Evolutionary conservation across 64 coral and sea anemone species (phyloP).

Genomic region (Montipora sp.): DNA sequence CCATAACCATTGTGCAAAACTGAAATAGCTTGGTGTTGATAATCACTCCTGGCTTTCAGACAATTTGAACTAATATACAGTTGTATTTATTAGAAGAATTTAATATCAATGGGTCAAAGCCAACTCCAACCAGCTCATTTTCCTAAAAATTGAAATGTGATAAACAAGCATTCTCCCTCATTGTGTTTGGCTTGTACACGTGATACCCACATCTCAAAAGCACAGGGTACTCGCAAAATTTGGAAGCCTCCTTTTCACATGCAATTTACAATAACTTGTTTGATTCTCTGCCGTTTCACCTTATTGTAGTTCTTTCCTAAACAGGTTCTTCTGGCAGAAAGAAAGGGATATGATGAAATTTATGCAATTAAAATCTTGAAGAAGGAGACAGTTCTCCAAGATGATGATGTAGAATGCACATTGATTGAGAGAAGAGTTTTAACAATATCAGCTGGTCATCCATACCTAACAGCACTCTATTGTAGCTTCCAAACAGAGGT

Average conservation of each 20-base stretch:
- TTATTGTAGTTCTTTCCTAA: not conserved
- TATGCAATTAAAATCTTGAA: slow-evolving; percentile 97
- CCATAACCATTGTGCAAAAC: too few species aligned
- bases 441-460: slow-evolving; percentile 87
- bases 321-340: slow-evolving; percentile 92
- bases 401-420: slow-evolving; percentile 98
- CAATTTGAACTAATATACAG: too few species aligned
- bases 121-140: too few species aligned
- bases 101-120: not conserved
- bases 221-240: not conserved
- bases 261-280: not conserved
- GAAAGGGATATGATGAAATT: slow-evolving; percentile 87
- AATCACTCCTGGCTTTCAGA: too few species aligned
- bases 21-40: too few species aligned
- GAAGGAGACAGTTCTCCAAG: slow-evolving; percentile 92
- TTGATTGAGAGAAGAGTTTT: slow-evolving; percentile 97
- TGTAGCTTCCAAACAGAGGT: slow-evolving; percentile 97
- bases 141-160: not conserved
- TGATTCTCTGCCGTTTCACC: not conserved
- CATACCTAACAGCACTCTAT: slow-evolving; percentile 90
- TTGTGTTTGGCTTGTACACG: not conserved
- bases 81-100: not conserved
- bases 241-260: too few species aligned
- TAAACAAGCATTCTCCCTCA: too few species aligned
- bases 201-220: not conserved